Evolutionary conservation across 2,113 vertebrate genomes (phyloP).

Genomic region (Heterotilapia buettikoferi): DNA sequence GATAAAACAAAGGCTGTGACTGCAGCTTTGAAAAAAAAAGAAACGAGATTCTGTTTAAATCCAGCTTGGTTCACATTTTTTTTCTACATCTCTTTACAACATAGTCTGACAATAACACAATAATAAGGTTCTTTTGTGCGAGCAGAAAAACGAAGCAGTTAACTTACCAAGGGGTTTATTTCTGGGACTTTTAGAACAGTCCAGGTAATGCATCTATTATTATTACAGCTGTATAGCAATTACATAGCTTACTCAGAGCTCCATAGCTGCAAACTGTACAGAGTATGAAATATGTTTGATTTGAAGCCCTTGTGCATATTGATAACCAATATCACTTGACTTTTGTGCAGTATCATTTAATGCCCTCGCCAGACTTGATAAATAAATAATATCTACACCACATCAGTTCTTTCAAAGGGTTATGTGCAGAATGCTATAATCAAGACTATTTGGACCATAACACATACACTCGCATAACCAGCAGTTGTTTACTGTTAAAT

Average conservation of each 20-base stretch:
- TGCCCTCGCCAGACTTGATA: neutral
- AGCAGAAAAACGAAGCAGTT: neutral
- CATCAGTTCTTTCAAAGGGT: neutral
- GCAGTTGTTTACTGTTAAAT: neutral
- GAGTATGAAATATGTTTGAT: neutral
- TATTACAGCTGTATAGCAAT: neutral
- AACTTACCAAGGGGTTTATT: neutral
- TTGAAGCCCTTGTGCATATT: neutral
- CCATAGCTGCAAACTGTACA: neutral
- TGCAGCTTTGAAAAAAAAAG: neutral
- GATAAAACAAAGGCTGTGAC: neutral
- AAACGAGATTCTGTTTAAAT: neutral
- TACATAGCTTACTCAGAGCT: neutral
- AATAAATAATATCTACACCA: neutral
- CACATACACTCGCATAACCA: neutral
- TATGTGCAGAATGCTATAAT: neutral
- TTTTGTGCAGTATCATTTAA: neutral
- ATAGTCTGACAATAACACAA: neutral
- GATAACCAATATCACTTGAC: neutral
- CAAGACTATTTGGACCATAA: neutral
- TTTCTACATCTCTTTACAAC: neutral
- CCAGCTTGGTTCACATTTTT: neutral
- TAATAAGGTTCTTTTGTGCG: neutral
- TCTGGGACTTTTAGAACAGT: neutral
- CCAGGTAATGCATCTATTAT: neutral